These are phyloP conservation scores for Scolanthus callimorphus DNA, from an alignment of 92 coral and sea anemone genomes.

Conservation along the genomic window DNA sequence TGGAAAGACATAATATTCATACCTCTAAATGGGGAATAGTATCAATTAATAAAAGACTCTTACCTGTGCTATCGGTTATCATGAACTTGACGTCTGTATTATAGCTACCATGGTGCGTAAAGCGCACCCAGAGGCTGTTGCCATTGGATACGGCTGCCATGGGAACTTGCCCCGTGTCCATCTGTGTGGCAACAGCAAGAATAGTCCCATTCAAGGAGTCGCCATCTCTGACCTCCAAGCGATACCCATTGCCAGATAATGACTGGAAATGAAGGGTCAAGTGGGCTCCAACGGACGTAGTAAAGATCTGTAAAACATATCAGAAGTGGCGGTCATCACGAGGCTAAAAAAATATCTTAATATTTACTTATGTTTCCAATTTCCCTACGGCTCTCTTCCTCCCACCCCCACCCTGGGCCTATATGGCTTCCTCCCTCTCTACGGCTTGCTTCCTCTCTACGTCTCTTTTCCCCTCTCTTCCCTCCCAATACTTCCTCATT, in stretches of 20 bases:
- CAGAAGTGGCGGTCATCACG: too few relatives aligned
- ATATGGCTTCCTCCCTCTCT: too few relatives aligned
- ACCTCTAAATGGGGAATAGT: background rate
- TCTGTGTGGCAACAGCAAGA: conserved; percentile 24
- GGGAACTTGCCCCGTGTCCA: conserved; percentile 27
- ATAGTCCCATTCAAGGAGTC: conserved; percentile 26
- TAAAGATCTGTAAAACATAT: too few relatives aligned
- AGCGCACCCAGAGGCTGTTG: conserved; percentile 38
- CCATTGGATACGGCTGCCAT: conserved; percentile 30
- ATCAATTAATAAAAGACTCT: background rate
- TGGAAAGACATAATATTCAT: background rate
- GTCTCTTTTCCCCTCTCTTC: too few relatives aligned
- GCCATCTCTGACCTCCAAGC: conserved; percentile 41
- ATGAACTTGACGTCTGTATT: conserved; percentile 22
- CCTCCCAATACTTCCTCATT: too few relatives aligned
- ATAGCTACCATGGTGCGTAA: conserved; percentile 11
- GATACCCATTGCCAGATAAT: conserved; percentile 15
- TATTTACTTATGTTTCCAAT: too few relatives aligned
- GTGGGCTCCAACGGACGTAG: conserved; percentile 9
- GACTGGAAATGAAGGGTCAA: conserved; percentile 33
- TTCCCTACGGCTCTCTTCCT: too few relatives aligned
- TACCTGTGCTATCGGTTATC: conserved; percentile 27
- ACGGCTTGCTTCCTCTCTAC: too few relatives aligned
- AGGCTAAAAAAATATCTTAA: too few relatives aligned
- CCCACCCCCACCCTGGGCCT: too few relatives aligned